These are phyloP conservation scores for Caenorhabditis becei DNA, from an alignment of 2,888 invertebrate species.

Conservation along the genomic window DNA sequence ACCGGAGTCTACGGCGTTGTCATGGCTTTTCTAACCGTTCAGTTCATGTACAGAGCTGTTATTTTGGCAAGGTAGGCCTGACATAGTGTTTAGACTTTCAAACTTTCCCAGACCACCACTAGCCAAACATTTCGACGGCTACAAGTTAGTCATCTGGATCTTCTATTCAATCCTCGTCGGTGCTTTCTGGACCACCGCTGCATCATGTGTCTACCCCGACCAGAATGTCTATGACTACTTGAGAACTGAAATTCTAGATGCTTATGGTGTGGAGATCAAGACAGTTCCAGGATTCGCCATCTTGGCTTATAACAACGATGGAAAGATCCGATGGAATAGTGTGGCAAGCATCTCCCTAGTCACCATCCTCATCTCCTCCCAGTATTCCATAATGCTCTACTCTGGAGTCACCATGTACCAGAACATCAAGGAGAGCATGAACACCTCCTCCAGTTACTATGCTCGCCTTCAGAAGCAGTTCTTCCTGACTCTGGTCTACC, in stretches of 20 bases:
- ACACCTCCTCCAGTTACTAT: constrained; percentile 7
- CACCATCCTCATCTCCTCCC: not conserved
- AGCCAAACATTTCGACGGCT: constrained; percentile 13
- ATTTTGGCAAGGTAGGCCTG: not conserved
- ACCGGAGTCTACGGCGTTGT: constrained; percentile 6
- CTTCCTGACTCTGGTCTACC: constrained; percentile 22
- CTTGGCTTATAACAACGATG: too few relatives aligned
- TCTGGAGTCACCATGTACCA: constrained; percentile 28
- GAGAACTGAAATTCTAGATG: constrained; percentile 13
- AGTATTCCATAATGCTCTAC: constrained; percentile 17
- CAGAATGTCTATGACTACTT: constrained; percentile 5
- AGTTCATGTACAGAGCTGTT: constrained; percentile 10
- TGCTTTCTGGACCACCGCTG: constrained; percentile 1
- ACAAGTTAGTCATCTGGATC: constrained; percentile 15
- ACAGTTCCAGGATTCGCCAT: constrained; percentile 11
- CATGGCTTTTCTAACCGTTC: constrained; percentile 15
- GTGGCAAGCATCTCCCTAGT: not conserved
- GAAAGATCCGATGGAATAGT: constrained; percentile 20
- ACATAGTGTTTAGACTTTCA: not conserved
- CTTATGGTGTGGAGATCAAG: constrained; percentile 20
- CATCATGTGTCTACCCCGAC: not conserved
- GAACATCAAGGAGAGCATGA: not conserved
- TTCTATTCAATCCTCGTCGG: not conserved
- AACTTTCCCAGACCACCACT: not conserved
- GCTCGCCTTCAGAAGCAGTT: constrained; percentile 23